phyloP scores from a whole-genome alignment of 2,888 invertebrate genomes.

The Himalopsyche kuldschensis region DNA sequence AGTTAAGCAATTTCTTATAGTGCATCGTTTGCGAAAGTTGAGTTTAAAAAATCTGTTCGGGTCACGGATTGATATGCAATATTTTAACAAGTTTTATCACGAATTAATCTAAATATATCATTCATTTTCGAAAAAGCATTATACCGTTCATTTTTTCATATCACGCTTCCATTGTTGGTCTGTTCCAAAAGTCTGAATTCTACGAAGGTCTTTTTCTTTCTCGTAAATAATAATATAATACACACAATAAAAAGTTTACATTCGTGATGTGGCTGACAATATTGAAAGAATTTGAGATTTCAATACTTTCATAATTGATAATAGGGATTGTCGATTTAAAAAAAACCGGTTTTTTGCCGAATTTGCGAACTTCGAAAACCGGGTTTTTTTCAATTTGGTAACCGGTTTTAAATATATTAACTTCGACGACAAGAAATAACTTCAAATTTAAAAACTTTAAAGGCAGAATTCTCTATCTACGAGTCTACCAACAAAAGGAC shows the following conservation, averaged over 20 bases:
- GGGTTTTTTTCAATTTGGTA: too few relatives aligned
- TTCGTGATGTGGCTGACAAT: not conserved
- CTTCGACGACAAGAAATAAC: too few relatives aligned
- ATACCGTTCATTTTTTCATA: not conserved
- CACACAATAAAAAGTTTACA: not conserved
- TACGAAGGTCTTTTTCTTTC: not conserved
- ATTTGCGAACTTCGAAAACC: too few relatives aligned
- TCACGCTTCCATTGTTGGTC: not conserved
- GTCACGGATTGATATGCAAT: not conserved
- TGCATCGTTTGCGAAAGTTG: not conserved
- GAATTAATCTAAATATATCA: not conserved
- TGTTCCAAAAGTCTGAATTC: not conserved
- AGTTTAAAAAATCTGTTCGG: not conserved
- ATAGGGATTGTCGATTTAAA: too few relatives aligned
- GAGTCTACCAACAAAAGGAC: too few relatives aligned
- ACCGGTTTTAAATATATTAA: too few relatives aligned
- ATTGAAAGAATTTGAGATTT: not conserved
- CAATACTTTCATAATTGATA: not conserved
- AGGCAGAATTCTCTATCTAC: too few relatives aligned
- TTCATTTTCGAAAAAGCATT: not conserved
- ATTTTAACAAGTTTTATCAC: not conserved
- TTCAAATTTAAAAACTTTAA: too few relatives aligned
- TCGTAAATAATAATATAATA: not conserved
- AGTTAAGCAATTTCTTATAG: not conserved
- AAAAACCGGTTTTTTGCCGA: too few relatives aligned